Conservation (phyloP, 2,797 vertebrate species). For the Gadopsis bispinosus region DNA sequence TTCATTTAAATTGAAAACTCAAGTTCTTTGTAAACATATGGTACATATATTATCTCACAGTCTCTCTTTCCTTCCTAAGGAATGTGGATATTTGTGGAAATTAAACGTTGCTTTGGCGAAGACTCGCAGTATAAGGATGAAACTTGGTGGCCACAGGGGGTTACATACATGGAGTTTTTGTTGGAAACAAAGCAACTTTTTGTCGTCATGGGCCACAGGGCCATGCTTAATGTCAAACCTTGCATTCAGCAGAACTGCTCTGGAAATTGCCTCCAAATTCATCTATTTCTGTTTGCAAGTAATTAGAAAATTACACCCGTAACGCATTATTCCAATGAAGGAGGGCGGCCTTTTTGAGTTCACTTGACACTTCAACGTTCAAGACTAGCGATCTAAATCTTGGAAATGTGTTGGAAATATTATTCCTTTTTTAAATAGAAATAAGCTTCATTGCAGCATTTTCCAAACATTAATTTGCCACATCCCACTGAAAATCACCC, state of each 20-base stretch:
- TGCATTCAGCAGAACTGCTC: slow-evolving; percentile 54
- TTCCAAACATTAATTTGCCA: background rate
- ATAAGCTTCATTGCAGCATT: background rate
- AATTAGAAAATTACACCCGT: slow-evolving; percentile 33
- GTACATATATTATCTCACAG: no score
- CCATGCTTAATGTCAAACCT: no score
- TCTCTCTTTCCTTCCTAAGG: no score
- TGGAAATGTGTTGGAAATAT: background rate
- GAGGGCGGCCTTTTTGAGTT: background rate
- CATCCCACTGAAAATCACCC: background rate
- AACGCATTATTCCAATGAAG: slow-evolving; percentile 26
- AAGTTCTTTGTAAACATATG: no score
- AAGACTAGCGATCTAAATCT: background rate
- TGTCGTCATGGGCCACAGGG: no score
- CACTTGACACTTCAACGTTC: background rate
- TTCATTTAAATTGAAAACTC: no score
- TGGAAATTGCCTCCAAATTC: slow-evolving; percentile 13
- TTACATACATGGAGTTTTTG: no score
- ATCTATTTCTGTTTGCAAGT: slow-evolving; percentile 37
- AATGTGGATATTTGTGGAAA: no score
- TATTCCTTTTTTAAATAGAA: background rate
- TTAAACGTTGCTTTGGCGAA: no score
- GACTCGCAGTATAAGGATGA: no score
- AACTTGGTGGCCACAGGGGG: no score
- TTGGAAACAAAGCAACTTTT: no score